These are phyloP conservation scores for Silurus asotus DNA, from an alignment of 2,113 vertebrate species.

Conservation along the genomic window DNA sequence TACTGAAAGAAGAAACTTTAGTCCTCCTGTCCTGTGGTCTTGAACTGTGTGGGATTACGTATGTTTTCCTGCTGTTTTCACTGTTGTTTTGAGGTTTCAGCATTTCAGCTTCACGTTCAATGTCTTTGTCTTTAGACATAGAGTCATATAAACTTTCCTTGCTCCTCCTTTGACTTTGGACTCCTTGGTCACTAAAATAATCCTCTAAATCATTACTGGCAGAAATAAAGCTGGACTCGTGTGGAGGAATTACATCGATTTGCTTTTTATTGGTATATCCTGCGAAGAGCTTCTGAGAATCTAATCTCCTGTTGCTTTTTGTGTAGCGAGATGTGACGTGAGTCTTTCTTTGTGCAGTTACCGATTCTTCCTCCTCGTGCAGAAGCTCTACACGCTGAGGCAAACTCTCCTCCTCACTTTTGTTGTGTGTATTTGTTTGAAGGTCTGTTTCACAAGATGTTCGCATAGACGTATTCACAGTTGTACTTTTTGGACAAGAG, in stretches of 20 bases:
- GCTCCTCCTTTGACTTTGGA: neutral
- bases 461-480: neutral
- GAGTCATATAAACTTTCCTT: neutral
- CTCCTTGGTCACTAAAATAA: slow-evolving; percentile 53
- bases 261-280: neutral
- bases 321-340: slow-evolving; percentile 52
- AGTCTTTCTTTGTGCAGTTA: slow-evolving; percentile 19
- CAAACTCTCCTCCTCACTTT: neutral
- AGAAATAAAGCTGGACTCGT: slow-evolving; percentile 10
- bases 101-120: slow-evolving; percentile 43
- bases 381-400: neutral
- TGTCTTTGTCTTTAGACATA: neutral
- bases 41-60: slow-evolving; percentile 1
- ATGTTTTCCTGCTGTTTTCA: slow-evolving; percentile 38
- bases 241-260: neutral
- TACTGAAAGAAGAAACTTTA: neutral
- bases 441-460: neutral
- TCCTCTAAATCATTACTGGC: slow-evolving; percentile 48
- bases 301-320: slow-evolving; percentile 51
- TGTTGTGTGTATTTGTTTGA: neutral
- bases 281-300: slow-evolving; percentile 27
- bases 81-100: neutral
- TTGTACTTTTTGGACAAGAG: neutral
- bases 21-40: slow-evolving; percentile 33
- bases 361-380: neutral